These are phyloP conservation scores for Hydrozoanthus tunicans DNA, from an alignment of 64 coral and sea anemone genomes.

Conservation along the genomic window DNA sequence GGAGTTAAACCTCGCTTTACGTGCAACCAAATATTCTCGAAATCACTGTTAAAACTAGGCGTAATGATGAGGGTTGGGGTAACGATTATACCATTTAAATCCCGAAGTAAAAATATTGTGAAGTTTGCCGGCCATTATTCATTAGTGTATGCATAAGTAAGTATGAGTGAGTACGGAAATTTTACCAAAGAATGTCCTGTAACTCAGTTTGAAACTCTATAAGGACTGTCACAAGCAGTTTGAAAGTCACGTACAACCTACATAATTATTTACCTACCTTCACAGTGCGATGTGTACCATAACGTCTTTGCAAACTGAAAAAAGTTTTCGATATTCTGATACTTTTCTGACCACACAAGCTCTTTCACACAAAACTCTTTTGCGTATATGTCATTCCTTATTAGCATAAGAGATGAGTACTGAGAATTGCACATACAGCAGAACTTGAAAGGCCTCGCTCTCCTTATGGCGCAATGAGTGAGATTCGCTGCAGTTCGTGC, in stretches of 20 bases:
- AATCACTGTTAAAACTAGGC: no score
- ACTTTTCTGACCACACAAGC: slow-evolving; percentile 42
- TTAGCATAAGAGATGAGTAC: slow-evolving; percentile 13
- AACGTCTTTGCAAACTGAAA: slow-evolving; percentile 29
- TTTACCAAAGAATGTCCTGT: no score
- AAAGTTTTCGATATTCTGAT: slow-evolving; percentile 28
- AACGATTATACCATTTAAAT: no score
- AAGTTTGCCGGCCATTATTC: no score
- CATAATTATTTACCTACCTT: background rate
- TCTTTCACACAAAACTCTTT: background rate
- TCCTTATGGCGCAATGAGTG: slow-evolving; percentile 28
- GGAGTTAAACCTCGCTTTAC: no score
- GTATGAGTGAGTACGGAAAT: no score
- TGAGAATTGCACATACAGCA: slow-evolving; percentile 38
- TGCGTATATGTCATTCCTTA: background rate
- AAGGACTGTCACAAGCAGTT: background rate
- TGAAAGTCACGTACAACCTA: background rate
- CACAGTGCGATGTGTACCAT: slow-evolving; percentile 40
- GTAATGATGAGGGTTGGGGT: no score
- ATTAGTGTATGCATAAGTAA: no score
- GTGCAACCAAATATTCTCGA: no score
- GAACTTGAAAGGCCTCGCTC: slow-evolving; percentile 37
- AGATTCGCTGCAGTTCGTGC: slow-evolving; percentile 33
- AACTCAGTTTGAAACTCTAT: background rate
- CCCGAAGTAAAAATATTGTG: no score